Evolutionary conservation across 2,888 invertebrate genomes (phyloP).

Genomic region (Ophion ventricosus): DNA sequence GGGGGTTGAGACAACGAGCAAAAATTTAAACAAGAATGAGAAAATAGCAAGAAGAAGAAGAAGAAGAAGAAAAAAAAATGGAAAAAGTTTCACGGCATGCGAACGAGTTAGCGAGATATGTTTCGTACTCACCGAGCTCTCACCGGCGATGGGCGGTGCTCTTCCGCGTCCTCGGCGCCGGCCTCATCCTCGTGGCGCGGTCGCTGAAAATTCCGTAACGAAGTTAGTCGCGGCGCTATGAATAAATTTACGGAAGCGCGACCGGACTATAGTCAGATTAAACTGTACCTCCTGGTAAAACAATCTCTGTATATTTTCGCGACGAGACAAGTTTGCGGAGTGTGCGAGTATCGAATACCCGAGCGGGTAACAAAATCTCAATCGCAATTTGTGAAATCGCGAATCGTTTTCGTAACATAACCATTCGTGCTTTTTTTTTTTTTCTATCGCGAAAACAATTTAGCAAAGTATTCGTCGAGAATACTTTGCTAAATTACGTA

Average conservation of each 20-base stretch:
- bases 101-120: slow-evolving; percentile 56
- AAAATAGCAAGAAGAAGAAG: neutral
- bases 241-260: slow-evolving; percentile 80
- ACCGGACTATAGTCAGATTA: slow-evolving; percentile 73
- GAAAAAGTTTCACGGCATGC: slow-evolving; percentile 62
- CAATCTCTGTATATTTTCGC: slow-evolving; percentile 27
- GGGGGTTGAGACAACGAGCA: neutral
- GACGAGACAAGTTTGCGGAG: neutral
- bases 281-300: slow-evolving; percentile 65
- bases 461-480: neutral
- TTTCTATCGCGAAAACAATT: neutral
- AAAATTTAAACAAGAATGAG: slow-evolving; percentile 4
- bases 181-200: slow-evolving; percentile 65
- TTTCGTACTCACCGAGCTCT: slow-evolving; percentile 32
- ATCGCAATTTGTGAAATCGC: neutral
- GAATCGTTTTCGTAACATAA: neutral
- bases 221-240: slow-evolving; percentile 80
- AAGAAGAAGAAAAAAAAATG: slow-evolving; percentile 48
- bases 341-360: neutral
- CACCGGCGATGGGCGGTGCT: slow-evolving; percentile 27
- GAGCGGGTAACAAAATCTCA: neutral
- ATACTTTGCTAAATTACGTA: neutral
- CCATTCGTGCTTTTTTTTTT: neutral
- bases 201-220: slow-evolving; percentile 79
- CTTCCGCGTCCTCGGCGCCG: slow-evolving; percentile 45